Evolutionary conservation across 2,888 invertebrate genomes (phyloP), one percentile per base, ranked within the genome.

Genomic region (Schizaphis graminum): DNA sequence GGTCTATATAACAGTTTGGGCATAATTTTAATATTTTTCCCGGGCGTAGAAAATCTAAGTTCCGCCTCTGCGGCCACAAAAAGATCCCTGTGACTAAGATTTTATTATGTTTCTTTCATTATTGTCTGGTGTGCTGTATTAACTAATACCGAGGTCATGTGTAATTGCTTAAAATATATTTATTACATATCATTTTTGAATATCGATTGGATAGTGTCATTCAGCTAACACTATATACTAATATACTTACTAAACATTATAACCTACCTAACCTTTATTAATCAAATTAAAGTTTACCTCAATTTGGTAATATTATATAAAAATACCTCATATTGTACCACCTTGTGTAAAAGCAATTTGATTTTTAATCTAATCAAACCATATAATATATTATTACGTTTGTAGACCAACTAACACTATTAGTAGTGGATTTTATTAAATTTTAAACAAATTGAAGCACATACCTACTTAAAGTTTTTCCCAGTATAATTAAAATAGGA

Each of bases 81-180:
- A 28, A 87, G 61, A 93, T n/a, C 26, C 35, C 93, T 84, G 89
- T 93, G 56, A 93, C 93, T 89, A 93, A 93, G 16, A 41, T 67
- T 57, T 47, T 91, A 90, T 91, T 53, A n/a, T 77, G 53, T 77
- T 88, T 89, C 92, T 77, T 89, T 89, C 89, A 77, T 88, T 88
- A 24, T 92, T n/a, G 67, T 87, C 35, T 87, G 16, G 57, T 87
- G 53, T 53, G 13, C 67, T 0, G 44, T 89, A 77, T 88, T 77
- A 92, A 92, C 61, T 21, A 77, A 89, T 77, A 77, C 92, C 77
- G 92, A 93, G 92, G 92, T 77, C 92, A 56, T 44, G 67, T 24
- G 77, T 93, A 93, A 93, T 93, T 67, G 61, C 16, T 91, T 21
- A 56, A 91, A 87, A 91, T 44, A 44, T 89, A 89, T 41, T 35